Base-by-base conservation (phyloP, 2,113 vertebrate species). In the Pelobates fuscus region DNA sequence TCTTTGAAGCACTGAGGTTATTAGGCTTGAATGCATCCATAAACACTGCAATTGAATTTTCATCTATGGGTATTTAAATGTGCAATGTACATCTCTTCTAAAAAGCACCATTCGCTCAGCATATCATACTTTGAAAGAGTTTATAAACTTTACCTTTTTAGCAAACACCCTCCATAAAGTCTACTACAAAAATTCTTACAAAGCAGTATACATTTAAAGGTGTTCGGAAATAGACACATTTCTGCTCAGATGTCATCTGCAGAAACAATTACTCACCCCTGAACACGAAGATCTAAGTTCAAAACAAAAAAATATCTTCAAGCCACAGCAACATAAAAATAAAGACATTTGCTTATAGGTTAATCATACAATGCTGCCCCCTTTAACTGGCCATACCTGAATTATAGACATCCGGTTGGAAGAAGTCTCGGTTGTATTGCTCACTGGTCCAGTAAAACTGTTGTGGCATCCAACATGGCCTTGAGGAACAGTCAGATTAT, bases 341-440 rank as follows among this genome's bases (percentile, higher is more conserved):
- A 49, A 2, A 49, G 10, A 14, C 44, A 49, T 14, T 5, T 49
- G 14, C 17, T 14, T 49, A 18, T 17, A 14, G 12, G 44, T 15
- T 49, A 1, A 15, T 4, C 44, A 49, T 18, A 49, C 44, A 49
- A 1, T 18, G 17, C 15, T 49, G 44, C 44, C 44, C 37, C 15
- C 15, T 49, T 49, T 14, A 49, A 49, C 10, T 90, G 89, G 88
- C 89, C 92, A 84, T 95, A 99, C 97, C 97, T 99, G 97, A 91
- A 99, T 99, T 93, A 99, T 95, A 88, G 97, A 99, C 97, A 99
- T 99, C 94, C 97, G 94, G 90, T 95, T 96, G 87, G 92, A 91
- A 58, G 96, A 93, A 84, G 95, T 94, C 90, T 99, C 97, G 70
- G 92, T 96, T 83, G 94, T 90, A 87, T 94, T 98, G 87, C 91